phyloP scores from a whole-genome alignment of 2,113 vertebrate genomes.

The Cepphus grylle region DNA sequence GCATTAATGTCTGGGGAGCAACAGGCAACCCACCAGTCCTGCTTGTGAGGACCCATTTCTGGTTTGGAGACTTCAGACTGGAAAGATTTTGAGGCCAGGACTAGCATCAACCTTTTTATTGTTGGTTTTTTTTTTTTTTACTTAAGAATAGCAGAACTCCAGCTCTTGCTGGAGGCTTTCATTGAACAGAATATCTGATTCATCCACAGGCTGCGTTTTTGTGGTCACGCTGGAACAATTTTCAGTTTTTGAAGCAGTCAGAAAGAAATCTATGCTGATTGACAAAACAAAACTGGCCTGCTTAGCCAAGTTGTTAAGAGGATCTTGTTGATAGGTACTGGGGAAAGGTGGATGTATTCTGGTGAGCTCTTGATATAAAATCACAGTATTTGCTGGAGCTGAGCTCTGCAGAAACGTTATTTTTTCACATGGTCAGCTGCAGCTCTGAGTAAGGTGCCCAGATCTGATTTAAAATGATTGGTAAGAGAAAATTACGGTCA shows the following conservation, averaged over 20 bases:
- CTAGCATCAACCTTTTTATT: not conserved
- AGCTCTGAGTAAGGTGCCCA: not conserved
- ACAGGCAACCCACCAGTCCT: not conserved
- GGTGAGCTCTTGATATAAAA: not conserved
- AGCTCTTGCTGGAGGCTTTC: not conserved
- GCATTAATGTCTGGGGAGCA: not conserved
- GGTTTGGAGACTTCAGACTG: not conserved
- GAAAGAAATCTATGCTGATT: not conserved
- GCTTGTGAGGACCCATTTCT: not conserved
- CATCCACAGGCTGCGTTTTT: not conserved
- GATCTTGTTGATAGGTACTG: not conserved
- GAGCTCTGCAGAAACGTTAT: not conserved
- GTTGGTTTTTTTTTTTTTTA: not conserved
- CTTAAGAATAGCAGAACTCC: not conserved
- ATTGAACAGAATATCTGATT: not conserved
- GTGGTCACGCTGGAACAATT: conserved; percentile 1
- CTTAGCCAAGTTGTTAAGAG: not conserved
- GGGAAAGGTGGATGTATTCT: not conserved
- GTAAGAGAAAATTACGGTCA: not conserved
- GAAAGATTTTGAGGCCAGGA: not conserved
- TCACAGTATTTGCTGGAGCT: not conserved
- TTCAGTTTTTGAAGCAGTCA: not conserved
- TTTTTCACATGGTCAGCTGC: not conserved
- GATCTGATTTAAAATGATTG: not conserved
- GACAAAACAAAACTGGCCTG: not conserved